phyloP scores from a whole-genome alignment of 1,140 invertebrate genomes.

The Camponotus pennsylvanicus region DNA sequence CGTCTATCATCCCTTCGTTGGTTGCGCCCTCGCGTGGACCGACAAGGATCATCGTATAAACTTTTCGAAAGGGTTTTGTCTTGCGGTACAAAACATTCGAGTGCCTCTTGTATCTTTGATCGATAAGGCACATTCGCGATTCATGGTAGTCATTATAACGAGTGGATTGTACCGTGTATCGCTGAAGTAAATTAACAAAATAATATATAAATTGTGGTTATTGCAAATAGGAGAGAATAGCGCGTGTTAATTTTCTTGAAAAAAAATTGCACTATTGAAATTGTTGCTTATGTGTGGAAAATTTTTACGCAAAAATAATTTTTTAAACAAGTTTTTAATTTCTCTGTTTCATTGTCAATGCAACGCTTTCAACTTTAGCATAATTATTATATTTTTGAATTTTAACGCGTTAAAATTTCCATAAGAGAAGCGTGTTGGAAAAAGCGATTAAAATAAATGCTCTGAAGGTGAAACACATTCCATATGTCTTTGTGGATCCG shows the following conservation, averaged over 20 bases:
- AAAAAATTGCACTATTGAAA: background rate
- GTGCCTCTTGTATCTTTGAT: constrained; percentile 41
- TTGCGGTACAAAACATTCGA: constrained; percentile 50
- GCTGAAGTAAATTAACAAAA: background rate
- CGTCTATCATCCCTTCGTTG: constrained; percentile 28
- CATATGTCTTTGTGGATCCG: background rate
- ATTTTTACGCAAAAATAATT: background rate
- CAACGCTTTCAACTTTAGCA: background rate
- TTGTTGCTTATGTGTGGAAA: background rate
- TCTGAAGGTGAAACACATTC: constrained; percentile 20
- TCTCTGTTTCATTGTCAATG: background rate
- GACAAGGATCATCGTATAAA: constrained; percentile 48
- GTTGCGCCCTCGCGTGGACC: constrained; percentile 9
- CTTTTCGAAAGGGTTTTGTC: constrained; percentile 54
- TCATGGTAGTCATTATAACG: constrained; percentile 25
- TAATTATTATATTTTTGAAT: constrained; percentile 7
- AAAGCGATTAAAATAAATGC: background rate
- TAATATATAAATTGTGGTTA: constrained; percentile 9
- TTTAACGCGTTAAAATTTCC: background rate
- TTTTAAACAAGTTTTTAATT: background rate
- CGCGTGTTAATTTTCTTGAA: background rate
- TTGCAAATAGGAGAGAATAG: background rate
- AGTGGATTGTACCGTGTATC: background rate
- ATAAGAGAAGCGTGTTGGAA: background rate
- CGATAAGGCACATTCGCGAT: constrained; percentile 17